Evolutionary conservation across 2,113 vertebrate genomes (phyloP).

Genomic region (Chitala chitala): DNA sequence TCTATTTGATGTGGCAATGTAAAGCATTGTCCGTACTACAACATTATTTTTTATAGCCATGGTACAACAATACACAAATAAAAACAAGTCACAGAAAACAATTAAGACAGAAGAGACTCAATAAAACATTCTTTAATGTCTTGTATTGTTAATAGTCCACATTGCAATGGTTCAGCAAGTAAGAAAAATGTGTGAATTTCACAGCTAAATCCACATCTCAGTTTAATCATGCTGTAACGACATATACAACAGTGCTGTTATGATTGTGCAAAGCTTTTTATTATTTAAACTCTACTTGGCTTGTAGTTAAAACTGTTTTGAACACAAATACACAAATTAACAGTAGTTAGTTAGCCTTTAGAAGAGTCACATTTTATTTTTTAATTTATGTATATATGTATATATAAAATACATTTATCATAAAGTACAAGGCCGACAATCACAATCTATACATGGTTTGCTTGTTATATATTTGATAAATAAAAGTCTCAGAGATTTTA

Average conservation of each 20-base stretch:
- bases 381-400: constrained; percentile 17
- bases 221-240: constrained; percentile 96
- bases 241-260: constrained; percentile 94
- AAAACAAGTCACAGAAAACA: background rate
- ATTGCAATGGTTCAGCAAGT: constrained; percentile 85
- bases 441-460: constrained; percentile 92
- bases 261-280: constrained; percentile 81
- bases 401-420: constrained; percentile 65
- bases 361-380: constrained; percentile 29
- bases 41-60: background rate
- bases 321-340: constrained; percentile 26
- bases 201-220: constrained; percentile 88
- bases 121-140: constrained; percentile 76
- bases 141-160: constrained; percentile 89
- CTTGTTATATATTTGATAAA: constrained; percentile 92
- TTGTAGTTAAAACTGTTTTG: constrained; percentile 19
- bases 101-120: constrained; percentile 42
- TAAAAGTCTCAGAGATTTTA: constrained; percentile 90
- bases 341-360: constrained; percentile 29
- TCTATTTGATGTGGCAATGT: no score
- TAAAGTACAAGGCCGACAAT: constrained; percentile 84
- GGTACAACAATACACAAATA: background rate
- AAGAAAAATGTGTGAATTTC: constrained; percentile 68
- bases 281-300: constrained; percentile 45
- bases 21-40: no score